These are phyloP conservation scores for Epizoanthus ramosus DNA, from an alignment of 92 coral and sea anemone species.

Conservation along the genomic window DNA sequence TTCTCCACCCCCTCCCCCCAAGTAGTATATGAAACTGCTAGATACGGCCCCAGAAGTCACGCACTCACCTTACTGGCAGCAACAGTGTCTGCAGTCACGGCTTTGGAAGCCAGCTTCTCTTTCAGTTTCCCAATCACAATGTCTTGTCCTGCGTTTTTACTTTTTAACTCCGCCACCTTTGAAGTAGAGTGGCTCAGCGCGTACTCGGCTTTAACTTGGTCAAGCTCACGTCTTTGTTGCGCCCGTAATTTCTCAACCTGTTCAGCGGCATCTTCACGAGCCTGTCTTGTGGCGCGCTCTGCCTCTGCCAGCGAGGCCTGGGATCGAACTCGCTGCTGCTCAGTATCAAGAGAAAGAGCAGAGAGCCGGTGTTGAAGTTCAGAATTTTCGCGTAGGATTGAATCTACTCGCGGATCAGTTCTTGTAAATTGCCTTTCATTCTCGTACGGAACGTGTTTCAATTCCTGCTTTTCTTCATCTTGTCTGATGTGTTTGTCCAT, in stretches of 20 bases:
- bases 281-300: slow-evolving; percentile 85
- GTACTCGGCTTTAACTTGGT: slow-evolving; percentile 78
- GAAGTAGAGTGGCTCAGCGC: slow-evolving; percentile 84
- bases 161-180: slow-evolving; percentile 79
- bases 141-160: slow-evolving; percentile 86
- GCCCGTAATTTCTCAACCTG: slow-evolving; percentile 75
- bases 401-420: slow-evolving; percentile 60
- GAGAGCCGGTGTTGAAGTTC: slow-evolving; percentile 79
- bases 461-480: slow-evolving; percentile 40
- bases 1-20: too few species aligned
- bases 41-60: too few species aligned
- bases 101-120: slow-evolving; percentile 74
- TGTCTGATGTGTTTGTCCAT: slow-evolving; percentile 54
- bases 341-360: slow-evolving; percentile 71
- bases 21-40: too few species aligned
- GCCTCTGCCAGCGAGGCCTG: slow-evolving; percentile 96
- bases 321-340: slow-evolving; percentile 90
- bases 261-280: slow-evolving; percentile 94
- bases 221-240: slow-evolving; percentile 81
- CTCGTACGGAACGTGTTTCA: slow-evolving; percentile 10
- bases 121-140: slow-evolving; percentile 84
- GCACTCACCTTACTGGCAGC: slow-evolving; percentile 80
- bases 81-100: slow-evolving; percentile 66
- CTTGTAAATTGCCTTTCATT: slow-evolving; percentile 26
- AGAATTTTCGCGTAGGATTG: slow-evolving; percentile 64